These are phyloP conservation scores for Phorcus lineatus DNA, from an alignment of 2,888 invertebrate species.

Conservation along the genomic window DNA sequence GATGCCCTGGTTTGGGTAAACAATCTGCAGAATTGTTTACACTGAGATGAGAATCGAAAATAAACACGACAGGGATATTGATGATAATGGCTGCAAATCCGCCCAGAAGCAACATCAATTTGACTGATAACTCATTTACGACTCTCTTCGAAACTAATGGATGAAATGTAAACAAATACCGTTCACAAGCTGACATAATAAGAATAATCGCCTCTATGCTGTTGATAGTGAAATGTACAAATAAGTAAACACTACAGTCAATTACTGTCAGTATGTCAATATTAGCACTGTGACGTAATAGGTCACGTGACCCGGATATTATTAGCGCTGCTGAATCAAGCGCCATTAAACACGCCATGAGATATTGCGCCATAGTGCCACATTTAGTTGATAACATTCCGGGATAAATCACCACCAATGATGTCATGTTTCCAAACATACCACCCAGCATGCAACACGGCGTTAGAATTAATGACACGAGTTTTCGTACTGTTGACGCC, in stretches of 20 bases:
- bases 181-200: background rate
- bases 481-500: background rate
- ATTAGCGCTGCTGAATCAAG: background rate
- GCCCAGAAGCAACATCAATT: background rate
- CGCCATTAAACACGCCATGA: background rate
- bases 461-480: background rate
- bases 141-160: background rate
- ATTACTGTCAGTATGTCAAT: background rate
- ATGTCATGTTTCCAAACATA: background rate
- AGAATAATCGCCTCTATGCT: background rate
- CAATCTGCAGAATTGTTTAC: background rate
- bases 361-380: background rate
- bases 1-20: background rate
- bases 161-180: background rate
- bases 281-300: background rate
- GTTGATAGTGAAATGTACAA: background rate
- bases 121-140: background rate
- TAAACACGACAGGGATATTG: background rate
- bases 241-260: background rate
- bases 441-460: background rate
- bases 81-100: background rate
- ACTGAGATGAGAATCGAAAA: background rate
- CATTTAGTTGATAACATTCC: background rate
- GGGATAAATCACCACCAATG: background rate
- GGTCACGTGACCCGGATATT: background rate